A percentile compares a stretch with the other conserved stretches of the same genome.
Evolutionary conservation across 2,888 invertebrate genomes (phyloP).

Genomic region (Bellardia pandia): DNA sequence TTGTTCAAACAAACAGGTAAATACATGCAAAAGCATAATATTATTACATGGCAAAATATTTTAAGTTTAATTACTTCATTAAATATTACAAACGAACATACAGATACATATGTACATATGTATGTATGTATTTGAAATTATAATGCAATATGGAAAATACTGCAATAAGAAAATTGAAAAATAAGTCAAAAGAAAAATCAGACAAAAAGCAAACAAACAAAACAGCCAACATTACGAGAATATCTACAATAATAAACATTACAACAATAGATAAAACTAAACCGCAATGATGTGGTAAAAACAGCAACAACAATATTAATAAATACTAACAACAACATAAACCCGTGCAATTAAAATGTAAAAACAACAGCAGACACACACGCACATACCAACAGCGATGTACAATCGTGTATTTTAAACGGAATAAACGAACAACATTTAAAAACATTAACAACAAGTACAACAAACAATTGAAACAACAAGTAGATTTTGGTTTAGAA

Average conservation of each 20-base stretch:
- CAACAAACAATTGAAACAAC: slow-evolving; percentile 21
- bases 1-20: slow-evolving; percentile 25
- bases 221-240: slow-evolving; percentile 37
- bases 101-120: background rate
- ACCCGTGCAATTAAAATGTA: slow-evolving; percentile 15
- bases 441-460: slow-evolving; percentile 27
- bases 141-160: slow-evolving; percentile 38
- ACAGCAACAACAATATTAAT: slow-evolving; percentile 20
- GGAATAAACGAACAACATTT: background rate
- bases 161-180: slow-evolving; percentile 32
- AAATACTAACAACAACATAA: background rate
- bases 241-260: slow-evolving; percentile 38
- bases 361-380: slow-evolving; percentile 18
- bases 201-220: slow-evolving; percentile 10
- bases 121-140: background rate
- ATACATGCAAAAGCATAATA: background rate
- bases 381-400: no score
- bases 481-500: slow-evolving; percentile 1
- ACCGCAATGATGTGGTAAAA: slow-evolving; percentile 13
- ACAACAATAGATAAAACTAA: slow-evolving; percentile 36
- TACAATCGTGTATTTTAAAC: background rate
- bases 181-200: slow-evolving; percentile 20
- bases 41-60: slow-evolving; percentile 4
- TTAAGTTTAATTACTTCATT: slow-evolving; percentile 28
- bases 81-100: slow-evolving; percentile 9